Evolutionary conservation across 2,888 invertebrate species (phyloP), one percentile per base, ranked within the genome.

Genomic region (Seira musarum): DNA sequence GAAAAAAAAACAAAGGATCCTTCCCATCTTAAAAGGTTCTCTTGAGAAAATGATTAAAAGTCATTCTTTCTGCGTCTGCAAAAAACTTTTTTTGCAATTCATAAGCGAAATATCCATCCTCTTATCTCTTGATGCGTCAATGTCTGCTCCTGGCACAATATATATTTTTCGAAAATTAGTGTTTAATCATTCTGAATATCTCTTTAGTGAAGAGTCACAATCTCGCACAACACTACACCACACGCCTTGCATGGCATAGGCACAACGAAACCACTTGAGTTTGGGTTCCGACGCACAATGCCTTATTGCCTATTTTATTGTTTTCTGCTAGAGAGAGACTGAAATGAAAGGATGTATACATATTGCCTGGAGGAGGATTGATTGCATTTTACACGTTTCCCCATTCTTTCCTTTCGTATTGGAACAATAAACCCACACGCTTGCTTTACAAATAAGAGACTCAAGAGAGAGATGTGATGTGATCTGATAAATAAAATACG

Each of bases 341-440:
- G 17, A 57, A 57, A 57, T 73, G 79, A 79, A 73, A 79, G 79
- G 79, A 79, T 78, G 66, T 40, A 40, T 40, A 8, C 13, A 57
- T 57, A 57, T 57, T 17, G 79, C 79, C 79, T 79, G 79, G 79
- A 79, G 79, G 79, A 79, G 79, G 79, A 79, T 79, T 73, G 73
- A 79, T 79, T 79, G 73, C 73, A 74, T 46, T 74, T 57, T 57
- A 57, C 57, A 57, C 57, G 57, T 15, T 40, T 13, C 40, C n/a
- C n/a, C n/a, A n/a, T n/a, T n/a, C 13, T 40, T 40, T 40, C 40
- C 17, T 3, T 57, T 13, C 57, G n/a, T 57, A 57, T 57, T 57
- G 57, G 57, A 57, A 57, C 57, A 57, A 57, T 57, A 57, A 57
- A 57, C 57, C 57, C 57, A 57, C 57, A 57, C 57, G 57, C 10